These are phyloP conservation scores for Neodiprion pinetum DNA, from an alignment of 1,140 invertebrate species.

Conservation along the genomic window DNA sequence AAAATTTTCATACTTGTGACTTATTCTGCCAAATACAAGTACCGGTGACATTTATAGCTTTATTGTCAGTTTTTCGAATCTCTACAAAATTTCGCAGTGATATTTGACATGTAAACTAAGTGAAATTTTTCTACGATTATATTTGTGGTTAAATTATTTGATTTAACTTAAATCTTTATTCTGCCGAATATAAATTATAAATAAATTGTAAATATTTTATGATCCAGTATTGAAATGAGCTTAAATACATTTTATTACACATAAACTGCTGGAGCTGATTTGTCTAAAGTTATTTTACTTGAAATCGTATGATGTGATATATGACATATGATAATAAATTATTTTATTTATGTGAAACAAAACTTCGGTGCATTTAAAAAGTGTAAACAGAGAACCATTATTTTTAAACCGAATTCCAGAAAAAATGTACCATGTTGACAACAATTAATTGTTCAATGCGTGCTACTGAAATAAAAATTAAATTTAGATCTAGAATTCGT, in stretches of 20 bases:
- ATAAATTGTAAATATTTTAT: neutral
- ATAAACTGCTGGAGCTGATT: no score
- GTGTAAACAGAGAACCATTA: neutral
- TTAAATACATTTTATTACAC: neutral
- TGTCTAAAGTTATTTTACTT: no score
- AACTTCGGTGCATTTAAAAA: neutral
- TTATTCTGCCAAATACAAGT: conserved; percentile 6
- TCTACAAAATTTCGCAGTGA: conserved; percentile 29
- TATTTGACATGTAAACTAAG: neutral
- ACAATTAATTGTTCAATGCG: neutral
- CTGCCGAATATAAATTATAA: no score
- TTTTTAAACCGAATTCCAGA: neutral
- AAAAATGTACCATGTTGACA: neutral
- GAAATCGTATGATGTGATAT: no score
- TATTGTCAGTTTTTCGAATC: conserved; percentile 19
- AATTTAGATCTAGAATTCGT: conserved; percentile 36
- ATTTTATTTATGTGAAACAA: neutral
- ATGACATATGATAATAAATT: no score
- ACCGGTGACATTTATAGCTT: conserved; percentile 26
- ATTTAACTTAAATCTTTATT: neutral
- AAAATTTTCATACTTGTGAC: neutral
- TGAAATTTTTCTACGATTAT: neutral
- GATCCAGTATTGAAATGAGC: neutral
- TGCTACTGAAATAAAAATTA: neutral
- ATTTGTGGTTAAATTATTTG: neutral